Conservation (phyloP, 2,888 invertebrate genomes). For the Hypsopygia costalis region DNA sequence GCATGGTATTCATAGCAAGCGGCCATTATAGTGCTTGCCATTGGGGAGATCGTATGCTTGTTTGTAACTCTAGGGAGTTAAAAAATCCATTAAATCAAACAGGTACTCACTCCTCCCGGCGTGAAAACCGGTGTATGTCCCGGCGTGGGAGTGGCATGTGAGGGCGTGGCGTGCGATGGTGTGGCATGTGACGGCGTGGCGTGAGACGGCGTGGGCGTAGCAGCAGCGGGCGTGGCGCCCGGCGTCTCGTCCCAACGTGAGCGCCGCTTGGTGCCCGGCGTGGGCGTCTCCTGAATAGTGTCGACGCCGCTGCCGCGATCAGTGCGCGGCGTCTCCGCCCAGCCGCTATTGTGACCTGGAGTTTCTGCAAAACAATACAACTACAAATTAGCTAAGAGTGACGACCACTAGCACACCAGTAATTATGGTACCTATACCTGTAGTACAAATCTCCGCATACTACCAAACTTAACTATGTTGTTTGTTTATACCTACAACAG, state of each 20-base stretch:
- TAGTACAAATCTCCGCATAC: too few relatives aligned
- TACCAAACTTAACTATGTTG: too few relatives aligned
- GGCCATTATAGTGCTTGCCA: too few relatives aligned
- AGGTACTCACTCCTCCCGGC: slow-evolving; percentile 85
- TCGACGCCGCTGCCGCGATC: slow-evolving; percentile 90
- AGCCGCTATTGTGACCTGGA: slow-evolving; percentile 97
- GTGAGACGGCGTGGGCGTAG: slow-evolving; percentile 86
- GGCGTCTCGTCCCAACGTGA: slow-evolving; percentile 99
- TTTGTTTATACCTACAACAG: too few relatives aligned
- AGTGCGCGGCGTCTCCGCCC: slow-evolving; percentile 99
- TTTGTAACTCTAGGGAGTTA: too few relatives aligned
- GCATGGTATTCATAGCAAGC: too few relatives aligned
- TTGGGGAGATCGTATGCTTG: too few relatives aligned
- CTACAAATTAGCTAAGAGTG: too few relatives aligned
- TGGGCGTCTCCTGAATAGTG: slow-evolving; percentile 94
- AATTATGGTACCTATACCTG: too few relatives aligned
- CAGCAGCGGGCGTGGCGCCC: slow-evolving; percentile 85
- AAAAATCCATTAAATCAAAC: not conserved
- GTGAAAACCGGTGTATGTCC: slow-evolving; percentile 85
- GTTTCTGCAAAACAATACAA: too few relatives aligned
- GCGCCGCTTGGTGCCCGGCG: slow-evolving; percentile 96
- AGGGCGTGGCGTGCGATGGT: slow-evolving; percentile 87
- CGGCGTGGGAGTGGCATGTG: slow-evolving; percentile 83
- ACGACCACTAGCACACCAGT: too few relatives aligned
- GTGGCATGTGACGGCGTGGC: slow-evolving; percentile 87